A percentile compares a stretch with the other conserved stretches of the same genome.
phyloP scores from a whole-genome alignment of 92 coral and sea anemone species.

The Palythoa heliodiscus region DNA sequence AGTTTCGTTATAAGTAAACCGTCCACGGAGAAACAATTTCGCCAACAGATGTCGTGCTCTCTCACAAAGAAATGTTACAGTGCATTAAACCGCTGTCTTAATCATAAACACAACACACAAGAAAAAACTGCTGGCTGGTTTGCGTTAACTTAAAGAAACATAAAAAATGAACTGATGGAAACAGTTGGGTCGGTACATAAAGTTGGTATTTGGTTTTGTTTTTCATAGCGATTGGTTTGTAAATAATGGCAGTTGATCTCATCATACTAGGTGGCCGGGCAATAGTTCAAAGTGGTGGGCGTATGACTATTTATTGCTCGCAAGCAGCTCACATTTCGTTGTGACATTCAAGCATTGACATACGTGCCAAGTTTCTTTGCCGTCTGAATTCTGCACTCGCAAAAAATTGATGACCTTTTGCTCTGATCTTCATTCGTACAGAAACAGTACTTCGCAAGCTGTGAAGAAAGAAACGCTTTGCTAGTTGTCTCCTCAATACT shows the following conservation, averaged over 20 bases:
- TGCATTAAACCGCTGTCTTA: background rate
- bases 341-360: background rate
- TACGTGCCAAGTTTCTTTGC: conserved; percentile 2
- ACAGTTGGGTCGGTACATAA: background rate
- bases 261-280: background rate
- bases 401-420: background rate
- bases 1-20: background rate
- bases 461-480: background rate
- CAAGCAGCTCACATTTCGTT: background rate
- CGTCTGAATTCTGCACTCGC: background rate
- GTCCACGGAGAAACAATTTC: background rate
- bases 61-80: background rate
- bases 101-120: background rate
- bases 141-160: background rate
- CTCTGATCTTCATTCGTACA: background rate
- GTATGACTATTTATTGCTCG: background rate
- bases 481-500: background rate
- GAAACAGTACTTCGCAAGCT: background rate
- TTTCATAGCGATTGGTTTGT: background rate
- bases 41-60: background rate
- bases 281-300: background rate
- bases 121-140: background rate
- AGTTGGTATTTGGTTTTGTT: background rate
- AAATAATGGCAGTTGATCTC: background rate
- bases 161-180: background rate